Conservation (phyloP, 2,797 vertebrate genomes). For the Poeciliopsis paucimaculata region DNA sequence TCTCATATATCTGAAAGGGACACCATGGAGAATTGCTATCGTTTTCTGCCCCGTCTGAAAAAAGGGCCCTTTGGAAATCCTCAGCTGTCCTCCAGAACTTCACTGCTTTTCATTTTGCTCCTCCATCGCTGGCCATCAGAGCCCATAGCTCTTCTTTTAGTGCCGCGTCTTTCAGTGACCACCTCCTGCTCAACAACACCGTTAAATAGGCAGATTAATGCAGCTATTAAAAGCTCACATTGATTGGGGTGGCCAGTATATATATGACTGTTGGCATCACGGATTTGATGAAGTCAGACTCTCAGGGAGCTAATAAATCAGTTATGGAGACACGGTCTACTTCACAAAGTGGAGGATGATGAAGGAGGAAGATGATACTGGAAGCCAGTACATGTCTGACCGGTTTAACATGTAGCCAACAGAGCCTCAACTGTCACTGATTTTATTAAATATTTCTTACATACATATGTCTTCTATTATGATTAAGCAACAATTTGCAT, state of each 20-base stretch:
- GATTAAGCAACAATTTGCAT: background rate
- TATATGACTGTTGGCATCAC: conserved; percentile 62
- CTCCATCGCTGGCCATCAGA: conserved; percentile 55
- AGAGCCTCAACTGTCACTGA: background rate
- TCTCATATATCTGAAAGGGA: background rate
- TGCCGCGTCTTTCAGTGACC: conserved; percentile 61
- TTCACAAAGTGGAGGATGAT: conserved; percentile 37
- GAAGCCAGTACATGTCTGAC: background rate
- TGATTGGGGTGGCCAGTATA: conserved; percentile 62
- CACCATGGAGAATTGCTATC: background rate
- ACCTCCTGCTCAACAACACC: conserved; percentile 69
- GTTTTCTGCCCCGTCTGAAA: background rate
- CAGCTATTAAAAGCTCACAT: conserved; percentile 72
- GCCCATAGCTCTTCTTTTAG: conserved; percentile 69
- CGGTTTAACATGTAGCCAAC: background rate
- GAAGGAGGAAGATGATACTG: conserved; percentile 1
- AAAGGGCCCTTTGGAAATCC: background rate
- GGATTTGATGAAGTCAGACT: conserved; percentile 77
- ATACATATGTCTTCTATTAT: background rate
- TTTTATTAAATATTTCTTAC: background rate
- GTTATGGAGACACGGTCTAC: conserved; percentile 18
- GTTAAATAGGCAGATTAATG: conserved; percentile 77
- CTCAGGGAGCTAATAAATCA: conserved; percentile 68
- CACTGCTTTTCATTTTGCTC: conserved; percentile 59
- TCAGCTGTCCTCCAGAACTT: conserved; percentile 32